These are phyloP conservation scores for Drosophila diplacantha DNA, from an alignment of 2,888 invertebrate genomes.

Conservation along the genomic window DNA sequence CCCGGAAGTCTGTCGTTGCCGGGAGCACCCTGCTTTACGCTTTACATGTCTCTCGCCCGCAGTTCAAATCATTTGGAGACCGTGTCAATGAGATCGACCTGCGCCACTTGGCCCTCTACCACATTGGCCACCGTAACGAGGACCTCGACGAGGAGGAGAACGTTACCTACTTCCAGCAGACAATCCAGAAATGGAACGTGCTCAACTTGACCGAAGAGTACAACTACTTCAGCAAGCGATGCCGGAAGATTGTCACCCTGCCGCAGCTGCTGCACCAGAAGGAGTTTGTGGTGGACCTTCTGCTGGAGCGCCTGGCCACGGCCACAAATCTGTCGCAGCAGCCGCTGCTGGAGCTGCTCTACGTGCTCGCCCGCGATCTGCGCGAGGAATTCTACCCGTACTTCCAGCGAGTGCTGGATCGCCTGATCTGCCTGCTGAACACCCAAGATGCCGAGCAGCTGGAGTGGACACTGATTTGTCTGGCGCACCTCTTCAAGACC, in stretches of 20 bases:
- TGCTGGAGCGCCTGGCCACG: conserved; percentile 85
- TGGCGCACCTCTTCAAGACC: conserved; percentile 94
- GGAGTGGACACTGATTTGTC: conserved; percentile 90
- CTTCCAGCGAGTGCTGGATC: conserved; percentile 86
- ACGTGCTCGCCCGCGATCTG: conserved; percentile 91
- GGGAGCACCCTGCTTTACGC: background rate
- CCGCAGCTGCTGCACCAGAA: conserved; percentile 90
- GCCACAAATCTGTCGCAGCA: conserved; percentile 87
- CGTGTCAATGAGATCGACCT: conserved; percentile 91
- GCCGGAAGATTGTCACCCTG: conserved; percentile 87
- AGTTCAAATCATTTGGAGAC: conserved; percentile 93
- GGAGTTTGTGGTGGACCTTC: conserved; percentile 84
- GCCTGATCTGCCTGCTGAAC: conserved; percentile 84
- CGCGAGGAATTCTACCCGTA: conserved; percentile 92
- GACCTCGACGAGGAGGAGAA: conserved; percentile 81
- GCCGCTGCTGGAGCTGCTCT: conserved; percentile 89
- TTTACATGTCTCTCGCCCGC: conserved; percentile 61
- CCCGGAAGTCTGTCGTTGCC: conserved; percentile 4
- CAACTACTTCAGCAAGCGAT: conserved; percentile 85
- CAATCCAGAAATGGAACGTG: conserved; percentile 92
- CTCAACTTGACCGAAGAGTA: conserved; percentile 92
- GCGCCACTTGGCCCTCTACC: conserved; percentile 88
- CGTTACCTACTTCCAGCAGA: conserved; percentile 88
- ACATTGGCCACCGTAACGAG: conserved; percentile 87
- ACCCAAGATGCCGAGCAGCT: conserved; percentile 90